phyloP scores from a whole-genome alignment of 2,113 vertebrate genomes.

The Pelecanus crispus region DNA sequence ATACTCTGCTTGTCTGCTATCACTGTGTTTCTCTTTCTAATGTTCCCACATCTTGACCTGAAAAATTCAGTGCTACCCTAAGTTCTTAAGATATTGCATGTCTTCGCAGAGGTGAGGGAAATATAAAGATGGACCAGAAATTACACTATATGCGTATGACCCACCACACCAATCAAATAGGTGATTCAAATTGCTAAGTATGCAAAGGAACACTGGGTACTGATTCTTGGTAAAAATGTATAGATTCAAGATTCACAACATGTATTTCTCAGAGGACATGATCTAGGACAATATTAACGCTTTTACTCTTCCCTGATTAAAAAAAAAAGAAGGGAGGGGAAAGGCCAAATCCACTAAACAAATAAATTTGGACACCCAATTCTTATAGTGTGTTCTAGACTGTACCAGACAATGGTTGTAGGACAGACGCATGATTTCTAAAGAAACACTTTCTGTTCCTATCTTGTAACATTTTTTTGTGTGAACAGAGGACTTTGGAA shows the following conservation, averaged over 20 bases:
- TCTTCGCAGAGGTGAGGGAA: neutral
- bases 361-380: neutral
- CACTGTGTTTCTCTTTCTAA: neutral
- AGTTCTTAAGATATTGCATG: neutral
- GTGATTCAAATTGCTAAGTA: neutral
- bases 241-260: neutral
- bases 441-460: neutral
- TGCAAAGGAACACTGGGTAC: neutral
- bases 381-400: neutral
- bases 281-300: neutral
- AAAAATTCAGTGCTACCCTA: neutral
- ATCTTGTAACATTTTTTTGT: neutral
- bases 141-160: neutral
- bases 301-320: neutral
- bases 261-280: neutral
- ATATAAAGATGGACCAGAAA: neutral
- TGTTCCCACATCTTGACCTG: neutral
- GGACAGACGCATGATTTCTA: neutral
- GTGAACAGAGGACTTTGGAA: neutral
- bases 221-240: neutral
- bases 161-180: neutral
- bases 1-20: neutral
- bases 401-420: neutral
- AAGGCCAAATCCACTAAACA: neutral
- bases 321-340: neutral